Percentiles rank a stretch among this genome's conserved stretches.
Evolutionary conservation across 2,113 vertebrate species (phyloP).

Genomic region (Loxodonta africana): DNA sequence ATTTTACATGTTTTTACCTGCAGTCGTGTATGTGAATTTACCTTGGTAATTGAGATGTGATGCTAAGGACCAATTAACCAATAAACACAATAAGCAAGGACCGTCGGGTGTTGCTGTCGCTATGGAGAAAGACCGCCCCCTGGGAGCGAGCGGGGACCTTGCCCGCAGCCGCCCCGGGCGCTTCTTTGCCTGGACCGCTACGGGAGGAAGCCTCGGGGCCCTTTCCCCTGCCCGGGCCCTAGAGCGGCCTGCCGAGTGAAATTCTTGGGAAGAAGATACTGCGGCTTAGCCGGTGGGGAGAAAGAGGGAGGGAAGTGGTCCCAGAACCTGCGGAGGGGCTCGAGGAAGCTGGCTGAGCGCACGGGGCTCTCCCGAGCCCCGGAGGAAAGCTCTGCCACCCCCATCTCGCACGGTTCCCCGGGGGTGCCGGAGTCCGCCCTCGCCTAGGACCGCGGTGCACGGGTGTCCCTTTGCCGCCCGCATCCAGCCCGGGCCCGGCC

Average conservation of each 20-base stretch:
- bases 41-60: constrained; percentile 88
- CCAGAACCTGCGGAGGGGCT: not conserved
- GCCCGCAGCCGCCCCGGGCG: too few species aligned
- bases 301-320: not conserved
- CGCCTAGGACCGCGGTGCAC: fast-evolving
- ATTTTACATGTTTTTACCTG: constrained; percentile 92
- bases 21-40: constrained; percentile 90
- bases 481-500: not conserved
- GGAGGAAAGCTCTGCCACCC: not conserved
- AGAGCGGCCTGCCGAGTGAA: fast-evolving
- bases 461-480: fast-evolving
- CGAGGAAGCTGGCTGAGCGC: not conserved
- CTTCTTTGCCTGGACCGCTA: constrained; percentile 57
- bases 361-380: fast-evolving
- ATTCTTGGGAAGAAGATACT: not conserved
- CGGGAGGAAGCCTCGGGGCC: not conserved
- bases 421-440: not conserved
- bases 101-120: not conserved
- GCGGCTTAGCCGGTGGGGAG: not conserved
- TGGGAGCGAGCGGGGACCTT: not conserved
- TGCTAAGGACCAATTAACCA: constrained; percentile 91
- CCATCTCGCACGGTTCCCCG: too few species aligned
- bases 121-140: not conserved
- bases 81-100: constrained; percentile 50
- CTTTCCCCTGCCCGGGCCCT: not conserved